These are phyloP conservation scores for Drosophila neonasuta DNA, from an alignment of 2,888 invertebrate species.

Conservation along the genomic window DNA sequence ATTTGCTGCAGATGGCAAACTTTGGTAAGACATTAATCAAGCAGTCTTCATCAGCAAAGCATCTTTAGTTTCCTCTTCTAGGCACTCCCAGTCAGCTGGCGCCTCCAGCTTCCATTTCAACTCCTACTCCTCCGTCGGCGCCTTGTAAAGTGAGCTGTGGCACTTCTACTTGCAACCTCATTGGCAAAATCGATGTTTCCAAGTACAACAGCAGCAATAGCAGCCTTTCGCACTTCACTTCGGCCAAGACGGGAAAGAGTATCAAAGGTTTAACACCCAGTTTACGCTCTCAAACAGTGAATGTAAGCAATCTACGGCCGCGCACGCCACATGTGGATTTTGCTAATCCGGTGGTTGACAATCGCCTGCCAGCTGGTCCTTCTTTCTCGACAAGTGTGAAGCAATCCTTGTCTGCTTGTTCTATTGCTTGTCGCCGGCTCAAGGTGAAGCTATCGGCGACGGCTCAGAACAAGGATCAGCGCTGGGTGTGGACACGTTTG, in stretches of 20 bases:
- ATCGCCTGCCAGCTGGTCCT: not conserved
- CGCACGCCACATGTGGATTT: slow-evolving; percentile 59
- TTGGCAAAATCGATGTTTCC: not conserved
- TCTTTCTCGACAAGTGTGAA: slow-evolving; percentile 35
- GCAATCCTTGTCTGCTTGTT: slow-evolving; percentile 63
- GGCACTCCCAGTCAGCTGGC: not conserved
- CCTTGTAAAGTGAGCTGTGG: not conserved
- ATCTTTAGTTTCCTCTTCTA: not conserved
- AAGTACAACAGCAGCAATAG: slow-evolving; percentile 22
- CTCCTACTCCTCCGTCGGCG: not conserved
- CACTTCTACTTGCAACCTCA: slow-evolving; percentile 2
- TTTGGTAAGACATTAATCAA: not conserved
- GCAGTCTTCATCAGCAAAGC: not conserved
- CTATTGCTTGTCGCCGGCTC: slow-evolving; percentile 62
- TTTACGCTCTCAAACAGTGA: not conserved
- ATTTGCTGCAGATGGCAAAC: not conserved
- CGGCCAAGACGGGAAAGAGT: slow-evolving; percentile 16
- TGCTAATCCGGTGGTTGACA: slow-evolving; percentile 40
- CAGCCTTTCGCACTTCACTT: slow-evolving; percentile 8
- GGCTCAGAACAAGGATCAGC: slow-evolving; percentile 1
- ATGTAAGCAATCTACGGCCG: slow-evolving; percentile 2
- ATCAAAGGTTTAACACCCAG: not conserved
- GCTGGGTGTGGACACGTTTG: slow-evolving; percentile 74
- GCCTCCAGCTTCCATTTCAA: not conserved
- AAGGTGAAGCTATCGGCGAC: slow-evolving; percentile 37